Percentiles rank a stretch among this genome's conserved stretches.
These are phyloP conservation scores for Epinephelus cyanopodus DNA, from an alignment of 2,113 vertebrate species.

Conservation along the genomic window DNA sequence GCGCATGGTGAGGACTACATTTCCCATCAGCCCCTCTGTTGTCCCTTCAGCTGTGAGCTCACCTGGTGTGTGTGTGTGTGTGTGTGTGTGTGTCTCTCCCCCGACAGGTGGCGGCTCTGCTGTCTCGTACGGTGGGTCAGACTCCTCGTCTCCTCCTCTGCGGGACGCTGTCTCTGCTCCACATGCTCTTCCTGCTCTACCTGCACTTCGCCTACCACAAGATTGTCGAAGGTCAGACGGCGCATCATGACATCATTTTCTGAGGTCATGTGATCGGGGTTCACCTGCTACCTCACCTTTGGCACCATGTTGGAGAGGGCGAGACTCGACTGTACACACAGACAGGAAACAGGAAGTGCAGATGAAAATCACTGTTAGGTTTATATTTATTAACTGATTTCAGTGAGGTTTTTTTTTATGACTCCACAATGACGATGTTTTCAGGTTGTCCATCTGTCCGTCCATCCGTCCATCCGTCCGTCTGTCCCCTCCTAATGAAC, in stretches of 20 bases:
- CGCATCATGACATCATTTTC: neutral
- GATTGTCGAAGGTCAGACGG: conserved; percentile 91
- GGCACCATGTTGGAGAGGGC: no score
- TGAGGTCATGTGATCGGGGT: neutral
- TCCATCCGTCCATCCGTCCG: no score
- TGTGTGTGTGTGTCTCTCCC: no score
- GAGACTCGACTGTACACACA: no score
- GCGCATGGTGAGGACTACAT: conserved; percentile 89
- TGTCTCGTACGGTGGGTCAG: conserved; percentile 94
- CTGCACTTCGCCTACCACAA: conserved; percentile 98
- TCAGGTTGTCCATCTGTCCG: no score
- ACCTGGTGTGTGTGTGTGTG: neutral
- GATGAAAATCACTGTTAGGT: no score
- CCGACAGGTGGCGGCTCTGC: conserved; percentile 90
- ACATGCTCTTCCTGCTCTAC: conserved; percentile 98
- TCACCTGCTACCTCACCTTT: no score
- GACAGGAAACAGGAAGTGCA: no score
- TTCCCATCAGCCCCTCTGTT: conserved; percentile 25
- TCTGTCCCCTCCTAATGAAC: no score
- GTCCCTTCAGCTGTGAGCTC: neutral
- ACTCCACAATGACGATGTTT: no score
- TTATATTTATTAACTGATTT: no score
- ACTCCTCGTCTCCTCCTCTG: conserved; percentile 95
- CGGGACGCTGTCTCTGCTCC: conserved; percentile 89
- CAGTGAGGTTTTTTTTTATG: no score